Conservation (phyloP, 2,888 invertebrate genomes). For the Drosophila diplacantha region DNA sequence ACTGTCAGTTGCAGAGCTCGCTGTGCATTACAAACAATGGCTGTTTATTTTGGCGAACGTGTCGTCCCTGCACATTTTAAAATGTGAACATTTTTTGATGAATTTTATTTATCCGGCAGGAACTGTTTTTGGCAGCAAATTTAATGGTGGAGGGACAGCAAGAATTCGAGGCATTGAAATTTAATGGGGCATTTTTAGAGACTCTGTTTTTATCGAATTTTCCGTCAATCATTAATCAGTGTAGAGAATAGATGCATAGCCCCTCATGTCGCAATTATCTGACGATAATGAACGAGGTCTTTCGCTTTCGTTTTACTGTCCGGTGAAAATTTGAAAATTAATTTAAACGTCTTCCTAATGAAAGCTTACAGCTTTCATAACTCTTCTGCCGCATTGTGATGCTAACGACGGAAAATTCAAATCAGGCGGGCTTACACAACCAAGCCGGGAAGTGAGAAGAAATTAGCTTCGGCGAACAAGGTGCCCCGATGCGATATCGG, state of each 20-base stretch:
- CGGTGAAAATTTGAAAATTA: conserved; percentile 60
- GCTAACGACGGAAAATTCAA: conserved; percentile 53
- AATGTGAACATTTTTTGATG: conserved; percentile 17
- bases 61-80: conserved; percentile 24
- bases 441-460: conserved; percentile 51
- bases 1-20: conserved; percentile 55
- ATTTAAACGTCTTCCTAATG: conserved; percentile 71
- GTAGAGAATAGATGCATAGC: neutral
- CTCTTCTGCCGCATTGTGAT: conserved; percentile 53
- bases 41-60: conserved; percentile 26
- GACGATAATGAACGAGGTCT: neutral
- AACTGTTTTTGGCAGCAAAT: conserved; percentile 38
- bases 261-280: conserved; percentile 9
- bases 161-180: conserved; percentile 13
- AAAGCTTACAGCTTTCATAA: conserved; percentile 59
- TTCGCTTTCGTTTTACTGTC: conserved; percentile 15
- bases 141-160: conserved; percentile 7
- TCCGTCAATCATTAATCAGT: neutral
- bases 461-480: conserved; percentile 52
- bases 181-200: neutral
- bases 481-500: conserved; percentile 24
- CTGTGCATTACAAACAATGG: conserved; percentile 26
- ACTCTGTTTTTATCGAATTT: neutral
- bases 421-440: conserved; percentile 50
- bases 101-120: conserved; percentile 25